Base-by-base conservation (phyloP, 2,113 vertebrate genomes). In the Dromiciops gliroides region DNA sequence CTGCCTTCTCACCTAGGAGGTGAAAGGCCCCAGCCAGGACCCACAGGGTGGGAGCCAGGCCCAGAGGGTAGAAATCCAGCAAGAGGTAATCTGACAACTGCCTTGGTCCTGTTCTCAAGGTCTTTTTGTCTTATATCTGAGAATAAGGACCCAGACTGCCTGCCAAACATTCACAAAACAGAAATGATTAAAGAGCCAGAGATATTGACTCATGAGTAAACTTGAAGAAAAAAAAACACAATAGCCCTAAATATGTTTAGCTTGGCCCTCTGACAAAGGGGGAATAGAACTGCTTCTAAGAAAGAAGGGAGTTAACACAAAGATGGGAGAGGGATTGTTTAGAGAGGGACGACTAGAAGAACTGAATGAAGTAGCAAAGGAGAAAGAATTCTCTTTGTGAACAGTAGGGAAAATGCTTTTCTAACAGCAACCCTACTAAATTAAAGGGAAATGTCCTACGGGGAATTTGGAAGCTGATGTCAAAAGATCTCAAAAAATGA, bases 161-260 rank as follows among this genome's bases (percentile, higher is more conserved):
- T 89, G 94, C 97, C 95, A 95, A 37, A 90, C 89, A 94, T 94
- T 97, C 97, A 96, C 83, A 44, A 96, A 94, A 95, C 83, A 95
- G 97, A 97, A 97, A 95, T 1, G 97, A 97, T 98, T 94, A 96
- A 98, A 98, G 97, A 92, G 44, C 97, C 92, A 95, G 93, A 95
- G 95, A 95, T 93, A 83, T 90, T 98, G 98, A 98, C 98, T 98
- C 98, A 98, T 95, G 93, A 95, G 97, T 97, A 97, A 98, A 97
- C 92, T 96, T 94, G 97, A 97, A 97, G 97, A 97, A 97, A 95
- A 97, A 97, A 97, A 97, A 95, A 97, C 90, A 23, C 93, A 53
- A 23, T 47, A 51, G 94, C 89, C 95, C 96, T 97, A 97, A 96
- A 95, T 92, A 10, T 98, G 97, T 98, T 98, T 97, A 96, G 95